A percentile compares a stretch with the other conserved stretches of the same genome.
Conservation (phyloP, 2,888 invertebrate species). For the Drosophila colorata region DNA sequence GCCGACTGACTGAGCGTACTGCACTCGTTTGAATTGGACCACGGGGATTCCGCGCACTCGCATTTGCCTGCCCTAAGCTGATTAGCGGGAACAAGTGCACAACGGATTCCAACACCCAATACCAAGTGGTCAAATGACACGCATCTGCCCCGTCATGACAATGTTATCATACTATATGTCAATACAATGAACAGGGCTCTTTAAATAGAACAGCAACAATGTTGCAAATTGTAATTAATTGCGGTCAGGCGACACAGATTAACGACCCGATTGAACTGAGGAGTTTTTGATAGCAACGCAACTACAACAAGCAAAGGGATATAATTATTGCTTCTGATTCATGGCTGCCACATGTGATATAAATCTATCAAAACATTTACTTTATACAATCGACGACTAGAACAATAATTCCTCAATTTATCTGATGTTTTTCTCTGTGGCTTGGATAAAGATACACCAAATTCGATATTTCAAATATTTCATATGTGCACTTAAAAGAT, state of each 20-base stretch:
- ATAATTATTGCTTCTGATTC: background rate
- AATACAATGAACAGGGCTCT: slow-evolving; percentile 60
- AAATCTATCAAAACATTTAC: background rate
- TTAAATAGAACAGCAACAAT: slow-evolving; percentile 63
- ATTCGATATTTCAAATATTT: too few species aligned
- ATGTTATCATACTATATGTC: slow-evolving; percentile 75
- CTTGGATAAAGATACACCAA: too few species aligned
- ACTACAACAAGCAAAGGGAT: background rate
- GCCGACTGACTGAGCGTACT: slow-evolving; percentile 21
- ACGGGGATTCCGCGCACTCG: slow-evolving; percentile 24
- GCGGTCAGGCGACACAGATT: slow-evolving; percentile 64
- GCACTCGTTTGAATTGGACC: slow-evolving; percentile 7
- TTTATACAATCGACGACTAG: too few species aligned
- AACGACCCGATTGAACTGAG: slow-evolving; percentile 44
- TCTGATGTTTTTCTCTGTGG: too few species aligned
- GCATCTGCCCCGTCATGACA: slow-evolving; percentile 48
- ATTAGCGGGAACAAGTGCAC: slow-evolving; percentile 59
- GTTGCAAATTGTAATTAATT: slow-evolving; percentile 65
- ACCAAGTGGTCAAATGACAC: slow-evolving; percentile 29
- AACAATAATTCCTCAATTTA: too few species aligned
- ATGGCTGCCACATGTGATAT: background rate
- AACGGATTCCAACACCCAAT: slow-evolving; percentile 31
- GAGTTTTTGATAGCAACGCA: slow-evolving; percentile 2
- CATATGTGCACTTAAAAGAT: too few species aligned
- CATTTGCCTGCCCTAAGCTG: slow-evolving; percentile 57